phyloP scores from a whole-genome alignment of 1,140 invertebrate genomes.

The Uloborus diversus region DNA sequence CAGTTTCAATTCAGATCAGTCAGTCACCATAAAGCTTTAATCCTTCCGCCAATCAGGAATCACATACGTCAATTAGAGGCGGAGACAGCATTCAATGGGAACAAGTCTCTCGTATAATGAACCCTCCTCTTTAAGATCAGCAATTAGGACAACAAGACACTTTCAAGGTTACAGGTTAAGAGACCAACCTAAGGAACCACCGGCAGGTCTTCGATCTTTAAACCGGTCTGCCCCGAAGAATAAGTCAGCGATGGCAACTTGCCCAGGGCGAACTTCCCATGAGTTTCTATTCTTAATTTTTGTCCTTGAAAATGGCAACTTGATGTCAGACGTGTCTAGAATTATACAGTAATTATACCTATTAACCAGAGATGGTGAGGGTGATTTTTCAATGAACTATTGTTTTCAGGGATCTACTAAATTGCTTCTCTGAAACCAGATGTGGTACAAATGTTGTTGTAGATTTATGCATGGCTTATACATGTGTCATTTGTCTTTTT shows the following conservation, averaged over 20 bases:
- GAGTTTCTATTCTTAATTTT: not conserved
- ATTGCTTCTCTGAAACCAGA: not conserved
- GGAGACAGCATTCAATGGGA: too few species aligned
- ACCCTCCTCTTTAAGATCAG: not conserved
- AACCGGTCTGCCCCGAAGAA: not conserved
- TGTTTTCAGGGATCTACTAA: too few species aligned
- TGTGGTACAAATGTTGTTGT: too few species aligned
- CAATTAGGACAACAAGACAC: not conserved
- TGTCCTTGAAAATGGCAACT: slow-evolving; percentile 15
- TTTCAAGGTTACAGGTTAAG: slow-evolving; percentile 25
- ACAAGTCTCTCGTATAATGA: slow-evolving; percentile 7
- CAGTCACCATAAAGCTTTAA: too few species aligned
- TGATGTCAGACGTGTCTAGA: slow-evolving; percentile 1
- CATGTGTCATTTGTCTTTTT: too few species aligned
- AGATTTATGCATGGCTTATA: too few species aligned
- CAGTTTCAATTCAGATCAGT: too few species aligned
- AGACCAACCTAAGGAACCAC: not conserved
- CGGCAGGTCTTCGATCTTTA: not conserved
- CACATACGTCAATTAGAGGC: too few species aligned
- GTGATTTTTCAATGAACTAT: too few species aligned
- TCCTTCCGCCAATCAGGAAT: too few species aligned
- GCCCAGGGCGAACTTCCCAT: slow-evolving; percentile 41
- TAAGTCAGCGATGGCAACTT: not conserved
- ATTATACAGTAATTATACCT: slow-evolving; percentile 34
- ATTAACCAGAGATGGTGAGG: not conserved